Percentiles rank a stretch among this genome's conserved stretches.
Evolutionary conservation across 2,888 invertebrate species (phyloP).

Genomic region (Hirtodrosophila trivittata): DNA sequence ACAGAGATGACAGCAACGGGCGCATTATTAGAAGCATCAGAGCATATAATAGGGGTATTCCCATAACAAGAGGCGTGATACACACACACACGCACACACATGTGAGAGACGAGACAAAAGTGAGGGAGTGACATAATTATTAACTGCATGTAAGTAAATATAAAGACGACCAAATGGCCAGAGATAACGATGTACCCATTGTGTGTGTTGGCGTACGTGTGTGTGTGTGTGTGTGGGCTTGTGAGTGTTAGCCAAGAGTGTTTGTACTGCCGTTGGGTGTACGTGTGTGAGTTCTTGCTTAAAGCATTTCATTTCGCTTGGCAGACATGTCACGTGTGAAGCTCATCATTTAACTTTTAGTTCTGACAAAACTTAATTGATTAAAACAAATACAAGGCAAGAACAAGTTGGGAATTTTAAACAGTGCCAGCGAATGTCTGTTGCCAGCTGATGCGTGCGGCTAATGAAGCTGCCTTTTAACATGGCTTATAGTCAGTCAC

Average conservation of each 20-base stretch:
- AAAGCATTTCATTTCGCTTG: constrained; percentile 40
- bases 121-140: constrained; percentile 71
- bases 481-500: constrained; percentile 13
- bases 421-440: not conserved
- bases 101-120: constrained; percentile 11
- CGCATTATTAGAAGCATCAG: constrained; percentile 74
- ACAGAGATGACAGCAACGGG: constrained; percentile 61
- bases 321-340: constrained; percentile 68
- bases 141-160: constrained; percentile 73
- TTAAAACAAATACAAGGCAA: constrained; percentile 70
- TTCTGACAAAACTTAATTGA: constrained; percentile 73
- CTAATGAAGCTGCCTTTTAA: constrained; percentile 20
- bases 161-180: constrained; percentile 69
- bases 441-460: not conserved
- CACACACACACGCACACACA: constrained; percentile 29
- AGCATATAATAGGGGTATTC: constrained; percentile 79
- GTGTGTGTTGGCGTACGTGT: constrained; percentile 23
- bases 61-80: constrained; percentile 71
- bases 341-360: constrained; percentile 71
- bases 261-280: no score
- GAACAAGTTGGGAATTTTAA: constrained; percentile 58
- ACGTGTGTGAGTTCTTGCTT: no score
- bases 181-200: constrained; percentile 62
- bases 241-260: not conserved
- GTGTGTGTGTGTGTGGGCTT: constrained; percentile 14